Evolutionary conservation across 1,140 invertebrate species (phyloP), one percentile per base, ranked within the genome.

Genomic region (Ceratina australensis): DNA sequence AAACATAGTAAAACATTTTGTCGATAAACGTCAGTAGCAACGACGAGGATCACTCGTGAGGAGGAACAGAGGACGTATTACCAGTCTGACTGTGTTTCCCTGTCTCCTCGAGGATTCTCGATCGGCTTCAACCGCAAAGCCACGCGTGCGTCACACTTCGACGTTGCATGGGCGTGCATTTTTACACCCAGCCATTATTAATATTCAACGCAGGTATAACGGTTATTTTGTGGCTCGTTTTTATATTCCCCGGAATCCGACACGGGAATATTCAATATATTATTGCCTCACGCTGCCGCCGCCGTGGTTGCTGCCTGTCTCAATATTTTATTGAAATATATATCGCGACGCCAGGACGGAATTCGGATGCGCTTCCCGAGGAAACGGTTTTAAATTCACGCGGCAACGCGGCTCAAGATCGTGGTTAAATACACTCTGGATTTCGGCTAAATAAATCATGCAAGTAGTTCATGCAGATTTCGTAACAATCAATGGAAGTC

Each of bases 261-360:
- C 72, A 67, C 77, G 61, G 82, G 82, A 85, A 87, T 88, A 88
- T 88, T 87, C 84, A 86, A 88, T 88, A 86, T 87, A 87, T 87
- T 88, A 87, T 87, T 87, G 83, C 72, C 75, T 82, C 81, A 59
- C 76, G 77, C 61, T 72, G 69, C 67, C 69, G 24, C 61, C 75
- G 69, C 67, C 69, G 24, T 54, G 80, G 80, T 10, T 42, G 33
- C 79, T 81, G 78, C 78, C 85, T 82, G 87, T 88, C 86, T 87
- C 86, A 88, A 89, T 89, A 86, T 88, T 89, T 88, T 89, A 89
- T 89, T 88, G 87, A 87, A 89, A 88, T 83, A 83, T 81, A 89
- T 87, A 87, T 86, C 79, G 79, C 81, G 85, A 85, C 85, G 84
- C 86, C 77, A 63, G 75, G 56, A n/a, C 50, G 79, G 65, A 83